Base-by-base conservation (phyloP, 2,888 invertebrate genomes). In the Crioceris asparagi region DNA sequence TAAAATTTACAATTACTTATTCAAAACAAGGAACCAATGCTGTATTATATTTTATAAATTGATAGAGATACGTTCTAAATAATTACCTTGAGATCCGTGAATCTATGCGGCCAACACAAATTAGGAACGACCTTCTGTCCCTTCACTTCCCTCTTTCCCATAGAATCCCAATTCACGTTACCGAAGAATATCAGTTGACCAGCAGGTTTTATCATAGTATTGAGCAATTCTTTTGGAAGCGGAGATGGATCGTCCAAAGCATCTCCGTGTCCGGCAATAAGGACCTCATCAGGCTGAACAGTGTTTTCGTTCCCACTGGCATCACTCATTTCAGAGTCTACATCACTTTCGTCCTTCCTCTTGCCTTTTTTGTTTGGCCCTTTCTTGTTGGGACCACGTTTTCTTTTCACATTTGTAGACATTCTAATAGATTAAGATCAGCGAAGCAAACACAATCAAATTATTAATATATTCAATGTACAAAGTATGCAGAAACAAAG, bases 131-230 rank as follows among this genome's bases (percentile, higher is more conserved):
- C 65, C 41, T 75, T 70, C 45, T 74, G 75, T 17, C 65, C 59
- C 54, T 88, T 86, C 34, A 83, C 84, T 29, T 79, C 76, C 52
- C 82, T 79, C 39, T 83, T 77, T 1, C 88, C 90, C 37, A 83
- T 81, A 50, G 84, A 67, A 52, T 93, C 92, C 92, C 92, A 93
- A 52, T 91, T 88, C 1, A 87, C 83, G 51, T 84, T 77, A 2
- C 93, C 93, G 48, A 86, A 79, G 44, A 92, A 74, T 53, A 92
- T 56, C 40, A 93, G 65, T 36, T 77, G 73, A 5, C 88, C 90
- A 1, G 81, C 72, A 0, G 75, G 70, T 57, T 79, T 79, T 53
- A 77, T 74, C 51, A 79, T 68, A 0, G 76, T 68, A 43, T 73
- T 68, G 36, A 81, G 60, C 31, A 81, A 61, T 55, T 79, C 78